Evolutionary conservation across 1,140 invertebrate genomes (phyloP), one percentile per base, ranked within the genome.

Genomic region (Copidosoma floridanum): DNA sequence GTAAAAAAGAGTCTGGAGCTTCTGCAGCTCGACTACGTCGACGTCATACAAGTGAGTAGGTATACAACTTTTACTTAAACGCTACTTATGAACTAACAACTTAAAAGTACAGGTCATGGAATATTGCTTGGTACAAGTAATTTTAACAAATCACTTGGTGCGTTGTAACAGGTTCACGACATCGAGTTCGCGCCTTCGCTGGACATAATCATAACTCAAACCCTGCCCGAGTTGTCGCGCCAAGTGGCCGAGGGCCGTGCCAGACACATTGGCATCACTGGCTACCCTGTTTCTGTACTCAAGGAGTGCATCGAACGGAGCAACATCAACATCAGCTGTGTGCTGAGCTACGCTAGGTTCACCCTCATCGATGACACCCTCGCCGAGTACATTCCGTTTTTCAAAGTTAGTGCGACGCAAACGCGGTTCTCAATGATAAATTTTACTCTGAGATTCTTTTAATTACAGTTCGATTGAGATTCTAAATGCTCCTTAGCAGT

Each of bases 131-230:
- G 29, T 32, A 8, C 29, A 8, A 32, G 29, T 32, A 32, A 32
- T 32, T 32, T 14, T 21, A 52, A 54, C 23, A 27, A 43, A 40
- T 54, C 16, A 47, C n/a, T n/a, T n/a, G n/a, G n/a, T n/a, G n/a
- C n/a, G n/a, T n/a, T n/a, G n/a, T 64, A 35, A n/a, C 74, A 97
- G 91, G 84, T 95, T 27, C 94, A 97, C 70, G 95, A 98, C 71
- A 82, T 93, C 46, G 94, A 97, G 72, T 97, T 95, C 77, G 90
- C 90, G 2, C 83, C 86, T n/a, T 85, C 84, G 58, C 71, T 89
- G 3, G 87, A 94, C 27, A 80, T 91, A 27, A 83, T 98, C 7
- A 65, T 95, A 3, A 89, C 91, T 27, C 92, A 97, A 82, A 95
- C 93, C 0, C 70, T 97, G 32, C 94, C 94, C 23, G 86, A 88